Evolutionary conservation across 2,113 vertebrate genomes (phyloP).

Genomic region (Panurus biarmicus): DNA sequence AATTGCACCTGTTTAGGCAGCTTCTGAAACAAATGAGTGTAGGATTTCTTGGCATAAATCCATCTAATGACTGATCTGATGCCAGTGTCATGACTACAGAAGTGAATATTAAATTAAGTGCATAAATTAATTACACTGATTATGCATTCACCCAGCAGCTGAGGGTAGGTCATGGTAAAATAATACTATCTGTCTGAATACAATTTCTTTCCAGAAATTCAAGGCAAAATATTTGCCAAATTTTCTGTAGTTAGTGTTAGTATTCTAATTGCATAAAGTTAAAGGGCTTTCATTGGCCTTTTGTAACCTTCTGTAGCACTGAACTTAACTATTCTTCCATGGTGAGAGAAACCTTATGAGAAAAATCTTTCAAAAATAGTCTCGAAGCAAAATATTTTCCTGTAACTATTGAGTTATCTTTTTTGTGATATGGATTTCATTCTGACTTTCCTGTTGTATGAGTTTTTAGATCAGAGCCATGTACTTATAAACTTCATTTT

Average conservation of each 20-base stretch:
- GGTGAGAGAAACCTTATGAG: background rate
- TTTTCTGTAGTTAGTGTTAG: background rate
- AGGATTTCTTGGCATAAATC: constrained; percentile 24
- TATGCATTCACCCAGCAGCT: constrained; percentile 3
- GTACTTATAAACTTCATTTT: constrained; percentile 14
- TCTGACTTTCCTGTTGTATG: constrained; percentile 35
- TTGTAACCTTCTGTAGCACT: constrained; percentile 8
- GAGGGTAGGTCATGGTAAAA: background rate
- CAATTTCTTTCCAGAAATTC: background rate
- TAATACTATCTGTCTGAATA: background rate
- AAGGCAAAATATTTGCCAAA: background rate
- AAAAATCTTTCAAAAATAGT: constrained; percentile 14
- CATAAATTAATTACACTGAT: background rate
- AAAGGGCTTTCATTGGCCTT: background rate
- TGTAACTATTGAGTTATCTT: constrained; percentile 28
- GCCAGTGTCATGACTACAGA: background rate
- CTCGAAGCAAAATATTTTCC: constrained; percentile 17
- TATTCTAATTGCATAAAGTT: constrained; percentile 20
- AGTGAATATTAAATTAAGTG: constrained; percentile 12
- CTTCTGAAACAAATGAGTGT: constrained; percentile 42
- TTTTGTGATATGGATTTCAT: constrained; percentile 30
- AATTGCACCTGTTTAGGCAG: constrained; percentile 40
- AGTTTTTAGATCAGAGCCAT: constrained; percentile 16
- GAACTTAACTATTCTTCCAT: constrained; percentile 34
- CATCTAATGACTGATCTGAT: background rate